These are phyloP conservation scores for Pollenia amentaria DNA, from an alignment of 2,888 invertebrate species.

Conservation along the genomic window DNA sequence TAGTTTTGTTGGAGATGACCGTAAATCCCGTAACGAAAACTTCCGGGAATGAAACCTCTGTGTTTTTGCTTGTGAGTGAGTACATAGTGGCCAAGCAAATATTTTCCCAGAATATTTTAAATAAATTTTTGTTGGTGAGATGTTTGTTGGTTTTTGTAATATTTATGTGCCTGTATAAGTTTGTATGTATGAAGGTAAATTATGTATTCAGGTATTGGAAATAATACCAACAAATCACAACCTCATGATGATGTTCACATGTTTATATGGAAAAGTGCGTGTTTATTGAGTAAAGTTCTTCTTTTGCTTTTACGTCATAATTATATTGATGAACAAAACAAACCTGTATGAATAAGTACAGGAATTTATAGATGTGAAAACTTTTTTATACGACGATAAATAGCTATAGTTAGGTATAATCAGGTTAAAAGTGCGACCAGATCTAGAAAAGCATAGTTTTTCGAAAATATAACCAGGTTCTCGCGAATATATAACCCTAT, in stretches of 20 bases:
- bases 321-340: background rate
- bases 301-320: background rate
- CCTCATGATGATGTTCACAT: background rate
- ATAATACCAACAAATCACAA: background rate
- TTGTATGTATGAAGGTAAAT: background rate
- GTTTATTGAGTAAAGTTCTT: too few species aligned
- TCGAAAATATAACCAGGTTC: too few species aligned
- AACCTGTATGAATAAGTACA: too few species aligned
- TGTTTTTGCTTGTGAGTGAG: background rate
- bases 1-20: too few species aligned
- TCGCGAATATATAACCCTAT: too few species aligned
- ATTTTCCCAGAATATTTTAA: slow-evolving; percentile 31
- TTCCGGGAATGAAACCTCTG: background rate
- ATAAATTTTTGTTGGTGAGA: slow-evolving; percentile 27
- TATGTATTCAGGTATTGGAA: background rate
- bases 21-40: too few species aligned
- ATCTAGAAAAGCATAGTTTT: too few species aligned
- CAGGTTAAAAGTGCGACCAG: too few species aligned
- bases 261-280: background rate
- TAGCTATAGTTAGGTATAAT: too few species aligned
- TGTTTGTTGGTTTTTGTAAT: background rate
- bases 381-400: too few species aligned
- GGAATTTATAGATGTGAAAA: too few species aligned
- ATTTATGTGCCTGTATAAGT: background rate
- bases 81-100: slow-evolving; percentile 12